Evolutionary conservation across 2,888 invertebrate genomes (phyloP).

Genomic region (Didymodactylos carnosus): DNA sequence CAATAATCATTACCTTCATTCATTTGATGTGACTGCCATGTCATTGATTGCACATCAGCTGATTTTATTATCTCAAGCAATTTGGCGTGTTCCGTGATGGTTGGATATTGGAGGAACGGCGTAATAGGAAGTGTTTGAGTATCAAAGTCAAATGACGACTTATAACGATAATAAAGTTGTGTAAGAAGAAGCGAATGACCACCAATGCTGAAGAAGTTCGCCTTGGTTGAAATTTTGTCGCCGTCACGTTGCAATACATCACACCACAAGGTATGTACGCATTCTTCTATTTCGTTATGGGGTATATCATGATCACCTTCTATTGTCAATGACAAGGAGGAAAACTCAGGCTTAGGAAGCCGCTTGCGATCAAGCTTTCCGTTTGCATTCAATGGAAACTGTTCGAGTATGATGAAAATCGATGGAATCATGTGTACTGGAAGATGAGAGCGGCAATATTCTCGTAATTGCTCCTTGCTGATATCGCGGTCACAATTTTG

Average conservation of each 20-base stretch:
- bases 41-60: neutral
- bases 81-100: neutral
- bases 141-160: neutral
- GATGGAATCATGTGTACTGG: neutral
- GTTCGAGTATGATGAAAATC: neutral
- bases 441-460: neutral
- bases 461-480: neutral
- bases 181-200: neutral
- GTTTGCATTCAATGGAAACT: neutral
- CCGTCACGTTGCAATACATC: neutral
- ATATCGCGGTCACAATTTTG: neutral
- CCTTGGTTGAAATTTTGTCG: neutral
- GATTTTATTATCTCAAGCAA: neutral
- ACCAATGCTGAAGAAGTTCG: neutral
- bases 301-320: neutral
- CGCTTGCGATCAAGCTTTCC: neutral
- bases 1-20: neutral
- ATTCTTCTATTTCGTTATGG: neutral
- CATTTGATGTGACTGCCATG: neutral
- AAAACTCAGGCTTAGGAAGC: neutral
- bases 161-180: neutral
- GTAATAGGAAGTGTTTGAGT: neutral
- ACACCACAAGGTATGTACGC: neutral
- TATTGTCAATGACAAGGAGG: neutral
- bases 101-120: neutral